A percentile compares a stretch with the other conserved stretches of the same genome.
Evolutionary conservation across 2,888 invertebrate genomes (phyloP).

Genomic region (Papilio demoleus): DNA sequence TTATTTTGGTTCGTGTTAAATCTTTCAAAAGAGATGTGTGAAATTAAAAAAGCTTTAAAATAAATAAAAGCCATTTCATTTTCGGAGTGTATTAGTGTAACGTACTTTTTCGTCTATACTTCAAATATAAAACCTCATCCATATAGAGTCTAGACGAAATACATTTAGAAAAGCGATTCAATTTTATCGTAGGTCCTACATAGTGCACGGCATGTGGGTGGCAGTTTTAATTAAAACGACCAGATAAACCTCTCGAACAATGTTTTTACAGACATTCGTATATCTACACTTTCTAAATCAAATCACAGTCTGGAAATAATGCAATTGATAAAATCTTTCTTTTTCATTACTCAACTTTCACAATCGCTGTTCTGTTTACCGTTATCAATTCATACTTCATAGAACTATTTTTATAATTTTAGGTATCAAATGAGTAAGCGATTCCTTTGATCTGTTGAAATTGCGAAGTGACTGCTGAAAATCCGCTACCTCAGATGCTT

Average conservation of each 20-base stretch:
- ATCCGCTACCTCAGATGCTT: too few relatives aligned
- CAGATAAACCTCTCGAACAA: slow-evolving; percentile 18
- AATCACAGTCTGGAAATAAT: background rate
- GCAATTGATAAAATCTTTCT: too few relatives aligned
- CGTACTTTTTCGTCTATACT: background rate
- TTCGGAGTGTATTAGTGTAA: background rate
- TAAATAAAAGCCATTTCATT: background rate
- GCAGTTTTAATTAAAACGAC: slow-evolving; percentile 23
- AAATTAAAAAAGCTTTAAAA: too few relatives aligned
- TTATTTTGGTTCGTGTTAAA: too few relatives aligned
- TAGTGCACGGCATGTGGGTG: slow-evolving; percentile 15
- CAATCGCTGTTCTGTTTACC: background rate
- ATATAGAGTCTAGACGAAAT: slow-evolving; percentile 21
- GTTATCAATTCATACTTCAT: too few relatives aligned
- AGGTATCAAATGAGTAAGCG: too few relatives aligned
- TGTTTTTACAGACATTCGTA: slow-evolving; percentile 9
- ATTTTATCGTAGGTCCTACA: slow-evolving; percentile 24
- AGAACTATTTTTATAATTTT: too few relatives aligned
- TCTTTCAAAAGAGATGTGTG: too few relatives aligned
- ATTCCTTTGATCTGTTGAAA: too few relatives aligned
- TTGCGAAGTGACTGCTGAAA: too few relatives aligned
- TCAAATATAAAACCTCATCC: slow-evolving; percentile 11
- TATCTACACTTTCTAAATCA: slow-evolving; percentile 6
- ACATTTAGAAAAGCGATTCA: slow-evolving; percentile 21
- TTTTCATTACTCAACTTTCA: too few relatives aligned